Conservation (phyloP, 2,113 vertebrate genomes). For the Microcebus ravelobensis region DNA sequence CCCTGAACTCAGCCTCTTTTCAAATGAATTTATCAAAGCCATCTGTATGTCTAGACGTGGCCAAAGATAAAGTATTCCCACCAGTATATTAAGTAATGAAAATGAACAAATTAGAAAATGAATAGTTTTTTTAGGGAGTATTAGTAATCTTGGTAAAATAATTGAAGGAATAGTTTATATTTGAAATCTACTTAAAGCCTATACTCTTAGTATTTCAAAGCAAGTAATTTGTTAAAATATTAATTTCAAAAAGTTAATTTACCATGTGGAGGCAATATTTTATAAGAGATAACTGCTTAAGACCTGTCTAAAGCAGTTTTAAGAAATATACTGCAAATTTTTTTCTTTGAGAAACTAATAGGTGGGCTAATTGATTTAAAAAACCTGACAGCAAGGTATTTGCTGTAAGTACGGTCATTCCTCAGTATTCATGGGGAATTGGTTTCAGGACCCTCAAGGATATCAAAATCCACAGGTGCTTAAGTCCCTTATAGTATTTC, state of each 20-base stretch:
- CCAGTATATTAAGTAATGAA: conserved; percentile 48
- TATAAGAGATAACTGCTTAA: neutral
- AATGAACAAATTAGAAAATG: conserved; percentile 55
- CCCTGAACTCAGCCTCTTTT: conserved; percentile 49
- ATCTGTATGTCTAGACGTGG: conserved; percentile 67
- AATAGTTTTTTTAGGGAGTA: conserved; percentile 43
- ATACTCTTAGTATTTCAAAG: neutral
- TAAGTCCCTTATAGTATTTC: neutral
- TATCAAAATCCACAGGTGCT: neutral
- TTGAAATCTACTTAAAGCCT: conserved; percentile 39
- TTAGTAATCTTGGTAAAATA: conserved; percentile 44
- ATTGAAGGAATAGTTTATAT: conserved; percentile 43
- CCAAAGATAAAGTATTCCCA: conserved; percentile 53
- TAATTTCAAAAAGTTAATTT: conserved; percentile 51
- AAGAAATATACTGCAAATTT: neutral
- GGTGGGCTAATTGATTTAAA: neutral
- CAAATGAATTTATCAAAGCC: conserved; percentile 60
- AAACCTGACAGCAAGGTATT: neutral
- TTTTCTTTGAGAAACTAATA: neutral
- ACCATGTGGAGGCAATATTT: conserved; percentile 27
- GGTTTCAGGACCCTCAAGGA: neutral
- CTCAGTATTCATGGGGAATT: neutral
- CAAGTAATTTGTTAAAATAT: conserved; percentile 57
- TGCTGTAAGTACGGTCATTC: neutral
- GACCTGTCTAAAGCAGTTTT: neutral